Base-by-base conservation (phyloP, 2,113 vertebrate genomes). In the Bagarius yarrelli region DNA sequence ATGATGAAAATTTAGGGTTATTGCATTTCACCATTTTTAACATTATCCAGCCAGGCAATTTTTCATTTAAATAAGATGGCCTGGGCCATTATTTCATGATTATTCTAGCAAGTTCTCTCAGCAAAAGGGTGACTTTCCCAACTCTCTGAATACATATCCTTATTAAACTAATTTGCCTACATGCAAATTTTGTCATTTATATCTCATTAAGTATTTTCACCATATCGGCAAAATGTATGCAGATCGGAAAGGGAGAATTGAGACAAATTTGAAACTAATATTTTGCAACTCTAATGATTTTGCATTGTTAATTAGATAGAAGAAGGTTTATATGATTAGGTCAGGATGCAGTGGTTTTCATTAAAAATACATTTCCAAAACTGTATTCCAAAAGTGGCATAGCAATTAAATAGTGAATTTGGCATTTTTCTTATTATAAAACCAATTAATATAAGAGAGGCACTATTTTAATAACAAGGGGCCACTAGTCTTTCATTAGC, bases 311-410 rank as follows among this genome's bases (percentile, higher is more conserved):
- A 99, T 99, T 98, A 97, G 96, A 96, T 97, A 96, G 94, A 95
- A 96, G 95, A 96, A 96, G 95, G 96, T 97, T 98, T 96, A 98
- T 98, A 95, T 96, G 96, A 99, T 98, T 98, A 98, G 96, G 95
- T 97, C 96, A 97, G 95, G 95, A 98, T 96, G 93, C 96, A 96
- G 96, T 96, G 95, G 96, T 98, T 97, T 98, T 97, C 95, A 98
- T 99, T 97, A 98, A 97, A 94, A 98, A 97, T 95, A 95, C 94
- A 96, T 97, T 96, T 95, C 94, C 94, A 95, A 96, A 96, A 93
- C 95, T 95, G 94, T 95, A 95, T 96, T 96, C 95, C 93, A 97
- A 96, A 96, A 95, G 94, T 97, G 94, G 94, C 94, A 93, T 95
- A 94, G 95, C 95, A 99, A 97, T 98, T 96, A 98, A 98, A 98